Conservation (phyloP, 2,888 invertebrate species). For the Caenorhabditis wallacei region DNA sequence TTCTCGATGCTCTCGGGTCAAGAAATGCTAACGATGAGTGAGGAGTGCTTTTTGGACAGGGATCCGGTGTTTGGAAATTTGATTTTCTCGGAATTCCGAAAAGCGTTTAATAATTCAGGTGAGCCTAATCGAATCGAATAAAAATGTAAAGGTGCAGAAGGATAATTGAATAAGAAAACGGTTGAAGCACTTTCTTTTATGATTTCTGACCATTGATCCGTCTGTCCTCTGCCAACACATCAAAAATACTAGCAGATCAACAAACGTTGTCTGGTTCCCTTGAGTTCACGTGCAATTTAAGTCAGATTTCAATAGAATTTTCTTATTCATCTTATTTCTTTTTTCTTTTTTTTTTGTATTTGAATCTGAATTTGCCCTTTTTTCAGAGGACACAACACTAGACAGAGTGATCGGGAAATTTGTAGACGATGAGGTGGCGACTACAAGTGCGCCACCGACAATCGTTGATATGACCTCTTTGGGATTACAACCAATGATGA, state of each 20-base stretch:
- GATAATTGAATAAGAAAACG: background rate
- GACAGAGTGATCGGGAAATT: conserved; percentile 76
- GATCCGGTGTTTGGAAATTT: conserved; percentile 80
- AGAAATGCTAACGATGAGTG: conserved; percentile 78
- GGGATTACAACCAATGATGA: conserved; percentile 60
- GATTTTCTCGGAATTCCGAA: conserved; percentile 79
- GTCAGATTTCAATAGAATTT: background rate
- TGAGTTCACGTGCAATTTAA: conserved; percentile 26
- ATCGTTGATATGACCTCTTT: conserved; percentile 59
- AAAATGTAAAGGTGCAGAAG: background rate
- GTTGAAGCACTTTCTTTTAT: conserved; percentile 14
- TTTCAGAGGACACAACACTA: conserved; percentile 77
- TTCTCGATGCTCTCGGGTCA: conserved; percentile 79
- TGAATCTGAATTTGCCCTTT: background rate
- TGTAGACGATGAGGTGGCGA: conserved; percentile 69
- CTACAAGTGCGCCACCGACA: conserved; percentile 56
- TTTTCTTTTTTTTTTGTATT: conserved; percentile 11
- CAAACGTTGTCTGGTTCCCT: conserved; percentile 28
- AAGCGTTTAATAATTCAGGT: conserved; percentile 58
- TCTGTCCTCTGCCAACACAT: conserved; percentile 7
- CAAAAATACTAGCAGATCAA: conserved; percentile 15
- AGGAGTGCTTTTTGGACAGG: conserved; percentile 78
- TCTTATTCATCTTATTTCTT: background rate
- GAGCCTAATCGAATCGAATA: too few species aligned
- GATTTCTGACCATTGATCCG: conserved; percentile 21